phyloP scores from a whole-genome alignment of 2,888 invertebrate genomes.

The Pandemis heparana region DNA sequence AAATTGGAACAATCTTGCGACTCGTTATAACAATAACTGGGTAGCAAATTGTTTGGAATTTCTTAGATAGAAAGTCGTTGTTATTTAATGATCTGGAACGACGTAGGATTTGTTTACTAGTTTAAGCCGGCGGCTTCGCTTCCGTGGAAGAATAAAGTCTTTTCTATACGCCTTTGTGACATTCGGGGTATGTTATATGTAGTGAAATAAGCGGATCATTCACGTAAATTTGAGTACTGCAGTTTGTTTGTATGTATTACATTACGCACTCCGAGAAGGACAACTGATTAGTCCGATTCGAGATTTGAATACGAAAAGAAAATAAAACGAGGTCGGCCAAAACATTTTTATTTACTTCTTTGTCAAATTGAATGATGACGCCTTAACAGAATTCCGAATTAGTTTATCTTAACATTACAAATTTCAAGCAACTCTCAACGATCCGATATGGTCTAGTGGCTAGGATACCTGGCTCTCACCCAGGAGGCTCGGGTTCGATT shows the following conservation, averaged over 20 bases:
- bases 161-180: too few species aligned
- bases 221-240: too few species aligned
- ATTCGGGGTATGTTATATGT: too few species aligned
- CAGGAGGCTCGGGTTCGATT: constrained; percentile 77
- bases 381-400: neutral
- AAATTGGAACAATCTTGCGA: constrained; percentile 35
- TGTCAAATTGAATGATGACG: neutral
- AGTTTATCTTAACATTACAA: neutral
- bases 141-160: too few species aligned
- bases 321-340: neutral
- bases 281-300: too few species aligned
- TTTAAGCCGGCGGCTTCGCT: neutral
- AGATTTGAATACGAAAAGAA: too few species aligned
- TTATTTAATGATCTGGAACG: constrained; percentile 34
- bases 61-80: constrained; percentile 36
- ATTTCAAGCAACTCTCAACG: accelerated
- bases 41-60: constrained; percentile 34
- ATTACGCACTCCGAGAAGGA: too few species aligned
- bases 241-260: too few species aligned
- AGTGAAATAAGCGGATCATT: too few species aligned
- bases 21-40: constrained; percentile 29
- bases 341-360: neutral
- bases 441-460: constrained; percentile 81
- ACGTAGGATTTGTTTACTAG: constrained; percentile 8
- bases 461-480: constrained; percentile 67